Percentiles rank a stretch among this genome's conserved stretches.
Evolutionary conservation across 2,797 vertebrate species (phyloP).

Genomic region (Poeciliopsis gracilis): DNA sequence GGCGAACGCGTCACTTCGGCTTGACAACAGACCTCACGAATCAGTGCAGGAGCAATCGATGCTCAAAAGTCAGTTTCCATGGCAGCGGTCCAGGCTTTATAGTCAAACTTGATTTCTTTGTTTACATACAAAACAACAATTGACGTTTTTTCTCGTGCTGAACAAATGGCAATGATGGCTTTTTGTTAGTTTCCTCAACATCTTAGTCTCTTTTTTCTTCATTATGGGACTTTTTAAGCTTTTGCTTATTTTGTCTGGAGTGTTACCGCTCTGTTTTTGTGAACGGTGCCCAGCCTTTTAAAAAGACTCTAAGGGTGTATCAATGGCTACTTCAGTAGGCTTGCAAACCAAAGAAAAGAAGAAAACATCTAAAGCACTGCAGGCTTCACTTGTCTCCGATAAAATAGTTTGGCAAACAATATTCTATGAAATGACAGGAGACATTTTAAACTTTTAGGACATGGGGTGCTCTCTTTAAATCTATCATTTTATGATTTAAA

Average conservation of each 20-base stretch:
- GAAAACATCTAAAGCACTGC: too few relatives aligned
- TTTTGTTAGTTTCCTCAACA: neutral
- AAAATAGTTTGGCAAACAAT: too few relatives aligned
- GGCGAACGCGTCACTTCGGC: constrained; percentile 69
- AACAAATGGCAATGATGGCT: neutral
- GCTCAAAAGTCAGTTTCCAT: constrained; percentile 43
- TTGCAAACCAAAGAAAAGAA: too few relatives aligned
- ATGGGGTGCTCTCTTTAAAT: too few relatives aligned
- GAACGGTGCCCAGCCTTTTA: too few relatives aligned
- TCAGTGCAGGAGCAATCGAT: constrained; percentile 50
- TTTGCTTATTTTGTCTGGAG: neutral
- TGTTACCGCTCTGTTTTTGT: neutral
- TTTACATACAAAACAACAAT: neutral
- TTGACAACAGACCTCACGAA: constrained; percentile 73
- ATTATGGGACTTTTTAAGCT: neutral
- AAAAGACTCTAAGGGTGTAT: too few relatives aligned
- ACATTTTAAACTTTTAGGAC: too few relatives aligned
- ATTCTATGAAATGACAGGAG: too few relatives aligned
- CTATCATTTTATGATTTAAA: too few relatives aligned
- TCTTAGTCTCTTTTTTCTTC: neutral
- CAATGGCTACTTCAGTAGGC: too few relatives aligned
- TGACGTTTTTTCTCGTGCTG: too few relatives aligned
- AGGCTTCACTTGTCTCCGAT: too few relatives aligned
- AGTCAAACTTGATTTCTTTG: neutral
- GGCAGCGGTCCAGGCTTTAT: constrained; percentile 16